Conservation (phyloP, 2,888 invertebrate species). For the Allacma fusca region DNA sequence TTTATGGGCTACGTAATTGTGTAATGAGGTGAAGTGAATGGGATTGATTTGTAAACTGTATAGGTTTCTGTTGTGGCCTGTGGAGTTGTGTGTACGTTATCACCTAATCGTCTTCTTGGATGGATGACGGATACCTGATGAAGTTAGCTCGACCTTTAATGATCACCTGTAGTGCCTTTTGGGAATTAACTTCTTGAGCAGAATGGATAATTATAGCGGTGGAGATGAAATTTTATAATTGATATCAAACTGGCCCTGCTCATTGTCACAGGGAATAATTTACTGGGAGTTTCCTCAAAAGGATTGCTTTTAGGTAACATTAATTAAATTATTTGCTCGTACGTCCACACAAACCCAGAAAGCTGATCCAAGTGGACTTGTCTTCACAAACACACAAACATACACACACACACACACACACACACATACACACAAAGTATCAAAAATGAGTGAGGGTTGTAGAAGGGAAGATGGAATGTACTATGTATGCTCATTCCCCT, state of each 20-base stretch:
- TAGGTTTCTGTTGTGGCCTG: background rate
- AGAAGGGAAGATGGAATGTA: slow-evolving; percentile 7
- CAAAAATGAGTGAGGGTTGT: background rate
- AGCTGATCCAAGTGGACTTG: too few species aligned
- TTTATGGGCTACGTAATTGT: background rate
- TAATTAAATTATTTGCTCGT: slow-evolving; percentile 6
- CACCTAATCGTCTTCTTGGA: background rate
- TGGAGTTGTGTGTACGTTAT: background rate
- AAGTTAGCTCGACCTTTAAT: slow-evolving; percentile 2
- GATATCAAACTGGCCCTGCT: background rate
- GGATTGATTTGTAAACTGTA: background rate
- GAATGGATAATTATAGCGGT: slow-evolving; percentile 1
- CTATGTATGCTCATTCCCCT: background rate
- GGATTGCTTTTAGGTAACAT: background rate
- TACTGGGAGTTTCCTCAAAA: background rate
- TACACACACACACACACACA: background rate
- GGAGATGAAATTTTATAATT: background rate
- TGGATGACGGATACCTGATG: background rate
- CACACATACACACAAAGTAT: background rate
- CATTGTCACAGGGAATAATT: background rate
- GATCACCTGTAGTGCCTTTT: background rate
- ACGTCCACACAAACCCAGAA: too few species aligned
- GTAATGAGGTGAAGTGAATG: slow-evolving; percentile 12
- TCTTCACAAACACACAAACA: too few species aligned
- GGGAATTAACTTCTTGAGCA: background rate